Evolutionary conservation across 2,113 vertebrate genomes (phyloP), one percentile per base, ranked within the genome.

Genomic region (Gadus macrocephalus): DNA sequence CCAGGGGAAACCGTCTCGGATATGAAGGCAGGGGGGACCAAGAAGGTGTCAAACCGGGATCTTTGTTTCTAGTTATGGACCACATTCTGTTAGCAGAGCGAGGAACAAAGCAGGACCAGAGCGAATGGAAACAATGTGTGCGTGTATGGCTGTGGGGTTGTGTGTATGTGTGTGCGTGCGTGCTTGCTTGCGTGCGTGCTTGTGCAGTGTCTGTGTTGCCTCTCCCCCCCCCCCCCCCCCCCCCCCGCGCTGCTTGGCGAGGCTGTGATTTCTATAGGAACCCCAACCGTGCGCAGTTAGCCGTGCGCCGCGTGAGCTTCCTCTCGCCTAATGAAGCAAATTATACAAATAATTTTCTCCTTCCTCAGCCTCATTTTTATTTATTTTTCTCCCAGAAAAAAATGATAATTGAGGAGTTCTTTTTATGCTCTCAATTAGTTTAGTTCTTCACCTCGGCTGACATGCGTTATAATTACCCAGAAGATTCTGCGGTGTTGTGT

Each of bases 391-490:
- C 78, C 79, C 73, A 82, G 70, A 14, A 86, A 82, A 25, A 25
- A 25, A 25, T 0, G 25, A 86, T 85, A 87, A 86, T 82, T 84
- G 72, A 82, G 74, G 74, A 75, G 67, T 49, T 84, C 71, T 83
- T 86, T 89, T 86, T 75, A 78, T 82, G 81, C 84, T 87, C 84
- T 86, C 82, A 89, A 88, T 90, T 87, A 88, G 60, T 35, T 2
- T 31, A 35, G 61, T 71, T 60, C 65, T 31, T 61, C 15, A 17
- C 49, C 53, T 53, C n/a, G 17, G 72, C 78, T 79, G 82, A 81
- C 82, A 79, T 84, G 77, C 55, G 12, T 73, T 77, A 72, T 86
- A 87, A 86, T 86, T 86, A 83, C 76, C 55, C 15, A 53, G 49
- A 81, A 70, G 73, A 82, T 78, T 80, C 76, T 1, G 55, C 62